Evolutionary conservation across 2,888 invertebrate genomes (phyloP), one percentile per base, ranked within the genome.

Genomic region (Drosophila anomelani): DNA sequence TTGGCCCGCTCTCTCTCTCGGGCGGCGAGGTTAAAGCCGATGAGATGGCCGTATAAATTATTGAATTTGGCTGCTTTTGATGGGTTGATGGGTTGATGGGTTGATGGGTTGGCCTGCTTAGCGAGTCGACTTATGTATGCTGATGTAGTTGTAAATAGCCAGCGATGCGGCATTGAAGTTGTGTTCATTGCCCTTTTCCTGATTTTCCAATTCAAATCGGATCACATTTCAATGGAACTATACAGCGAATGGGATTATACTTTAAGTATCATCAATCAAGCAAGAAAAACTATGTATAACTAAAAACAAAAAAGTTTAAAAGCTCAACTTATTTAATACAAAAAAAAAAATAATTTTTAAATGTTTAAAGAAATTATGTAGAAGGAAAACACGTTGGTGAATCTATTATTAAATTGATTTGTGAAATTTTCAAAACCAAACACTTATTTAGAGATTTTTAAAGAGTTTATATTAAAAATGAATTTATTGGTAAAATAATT

Each of bases 11-110:
- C 29, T 13, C 34, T 34, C 34, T 34, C 34, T 12, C n/a, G 2
- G 17, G 12, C 17, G 32, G 7, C 41, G 66, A 51, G 66, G 38
- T 66, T 66, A 66, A 66, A 66, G 64, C 64, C 63, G 47, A 23
- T 32, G 62, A 62, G 62, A 62, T 63, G 53, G 38, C 29, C 39
- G 38, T 55, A 68, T 68, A 68, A 68, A 68, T 68, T 68, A 68
- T 68, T 53, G 67, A 66, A 66, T 66, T 67, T 46, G 49, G 17
- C 41, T 44, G 67, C 59, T 51, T 75, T 59, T 59, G 53, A 63
- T 63, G 47, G 39, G 8, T 17, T 38, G 46, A 34, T 49, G 49
- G 49, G 32, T 26, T 46, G 44, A 63, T 63, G 47, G 39, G 8
- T 17, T 38, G 46, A 34, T 49, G 49, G 49, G 32, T 26, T 46